Conservation (phyloP, 2,797 vertebrate species). For the Enteromius argenteus region DNA sequence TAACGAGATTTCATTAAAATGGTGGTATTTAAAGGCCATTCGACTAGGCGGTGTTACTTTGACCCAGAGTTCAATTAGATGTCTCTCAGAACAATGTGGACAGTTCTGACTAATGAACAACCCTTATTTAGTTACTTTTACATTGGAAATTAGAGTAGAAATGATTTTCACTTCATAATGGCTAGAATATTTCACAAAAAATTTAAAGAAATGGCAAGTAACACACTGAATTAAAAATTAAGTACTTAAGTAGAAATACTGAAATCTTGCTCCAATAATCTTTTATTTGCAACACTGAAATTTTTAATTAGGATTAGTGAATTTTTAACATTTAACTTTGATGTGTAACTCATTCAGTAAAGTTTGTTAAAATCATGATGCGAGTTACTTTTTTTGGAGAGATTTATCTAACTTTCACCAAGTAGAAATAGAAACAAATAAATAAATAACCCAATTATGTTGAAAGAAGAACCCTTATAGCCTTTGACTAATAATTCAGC, state of each 20-base stretch:
- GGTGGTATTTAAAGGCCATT: constrained; percentile 24
- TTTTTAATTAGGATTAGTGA: background rate
- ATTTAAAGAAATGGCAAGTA: background rate
- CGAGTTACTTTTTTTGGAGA: background rate
- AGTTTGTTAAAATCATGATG: background rate
- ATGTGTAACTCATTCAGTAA: background rate
- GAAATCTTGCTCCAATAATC: background rate
- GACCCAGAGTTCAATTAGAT: constrained; percentile 39
- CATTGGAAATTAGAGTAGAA: background rate
- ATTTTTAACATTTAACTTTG: background rate
- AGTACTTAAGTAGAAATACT: too few species aligned
- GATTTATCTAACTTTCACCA: background rate
- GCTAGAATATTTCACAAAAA: background rate
- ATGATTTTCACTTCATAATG: background rate
- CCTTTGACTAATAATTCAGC: background rate
- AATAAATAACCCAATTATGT: background rate
- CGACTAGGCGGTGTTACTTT: constrained; percentile 24
- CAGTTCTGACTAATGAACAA: background rate
- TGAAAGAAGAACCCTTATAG: background rate
- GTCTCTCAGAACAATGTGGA: background rate
- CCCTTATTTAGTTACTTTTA: background rate
- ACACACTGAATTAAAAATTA: background rate
- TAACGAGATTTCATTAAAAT: constrained; percentile 23
- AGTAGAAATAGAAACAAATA: background rate
- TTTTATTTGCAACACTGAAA: too few species aligned